Evolutionary conservation across 2,888 invertebrate genomes (phyloP).

Genomic region (Choreutis nemorana): DNA sequence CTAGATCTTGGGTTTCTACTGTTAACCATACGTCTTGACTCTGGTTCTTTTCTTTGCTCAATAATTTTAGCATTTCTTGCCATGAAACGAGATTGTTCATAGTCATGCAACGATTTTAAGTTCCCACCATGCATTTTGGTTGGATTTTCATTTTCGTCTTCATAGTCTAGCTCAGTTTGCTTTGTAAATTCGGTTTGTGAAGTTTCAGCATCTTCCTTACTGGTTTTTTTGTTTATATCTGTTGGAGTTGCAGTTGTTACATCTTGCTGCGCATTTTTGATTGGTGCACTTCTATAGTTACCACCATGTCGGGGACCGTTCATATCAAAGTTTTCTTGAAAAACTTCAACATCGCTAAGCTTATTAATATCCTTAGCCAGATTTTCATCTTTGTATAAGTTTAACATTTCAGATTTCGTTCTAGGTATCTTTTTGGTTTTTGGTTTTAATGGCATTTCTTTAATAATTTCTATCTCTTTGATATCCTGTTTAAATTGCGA

Average conservation of each 20-base stretch:
- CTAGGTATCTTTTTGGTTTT: conserved; percentile 14
- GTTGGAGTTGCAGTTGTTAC: too few species aligned
- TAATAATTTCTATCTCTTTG: conserved; percentile 49
- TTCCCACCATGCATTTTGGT: conserved; percentile 24
- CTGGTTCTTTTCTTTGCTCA: too few species aligned
- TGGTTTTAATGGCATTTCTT: conserved; percentile 44
- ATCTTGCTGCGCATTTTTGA: conserved; percentile 15
- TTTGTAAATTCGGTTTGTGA: conserved; percentile 34
- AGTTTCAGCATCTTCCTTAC: conserved; percentile 26
- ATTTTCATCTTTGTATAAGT: conserved; percentile 48
- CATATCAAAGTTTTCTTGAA: conserved; percentile 35
- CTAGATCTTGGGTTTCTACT: too few species aligned
- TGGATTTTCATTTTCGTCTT: conserved; percentile 8
- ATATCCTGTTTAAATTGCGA: conserved; percentile 51
- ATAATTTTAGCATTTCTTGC: conserved; percentile 26
- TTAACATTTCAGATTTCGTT: conserved; percentile 29
- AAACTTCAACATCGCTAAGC: conserved; percentile 50
- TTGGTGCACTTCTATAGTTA: conserved; percentile 38
- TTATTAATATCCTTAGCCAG: conserved; percentile 50
- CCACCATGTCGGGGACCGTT: conserved; percentile 52
- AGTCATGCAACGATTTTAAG: conserved; percentile 19
- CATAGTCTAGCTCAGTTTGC: conserved; percentile 22
- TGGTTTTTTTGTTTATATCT: conserved; percentile 11
- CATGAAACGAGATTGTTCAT: conserved; percentile 15
- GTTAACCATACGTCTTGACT: too few species aligned